These are phyloP conservation scores for Lacerta bilineata DNA, from an alignment of 2,797 vertebrate species.

Conservation along the genomic window DNA sequence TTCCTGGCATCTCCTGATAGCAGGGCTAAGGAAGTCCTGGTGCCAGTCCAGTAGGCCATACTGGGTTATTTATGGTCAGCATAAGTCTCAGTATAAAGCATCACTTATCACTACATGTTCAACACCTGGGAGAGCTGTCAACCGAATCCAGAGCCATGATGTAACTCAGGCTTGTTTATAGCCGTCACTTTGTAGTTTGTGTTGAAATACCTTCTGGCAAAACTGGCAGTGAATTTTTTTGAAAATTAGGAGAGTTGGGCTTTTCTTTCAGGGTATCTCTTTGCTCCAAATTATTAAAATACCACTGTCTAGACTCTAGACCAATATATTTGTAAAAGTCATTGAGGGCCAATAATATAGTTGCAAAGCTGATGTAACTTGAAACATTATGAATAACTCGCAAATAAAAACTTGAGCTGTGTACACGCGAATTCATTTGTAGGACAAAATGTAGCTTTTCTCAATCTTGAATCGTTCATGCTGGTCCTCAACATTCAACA, in stretches of 20 bases:
- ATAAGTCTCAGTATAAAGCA: not conserved
- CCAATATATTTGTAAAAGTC: not conserved
- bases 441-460: too few species aligned
- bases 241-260: not conserved
- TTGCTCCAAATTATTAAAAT: not conserved
- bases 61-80: not conserved
- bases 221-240: not conserved
- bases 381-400: conserved; percentile 1
- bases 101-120: not conserved
- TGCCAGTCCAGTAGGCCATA: not conserved
- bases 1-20: not conserved
- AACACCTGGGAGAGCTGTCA: too few species aligned
- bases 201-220: not conserved
- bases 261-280: not conserved
- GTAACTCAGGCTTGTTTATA: not conserved
- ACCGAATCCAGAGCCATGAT: not conserved
- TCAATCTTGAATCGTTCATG: too few species aligned
- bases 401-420: not conserved
- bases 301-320: not conserved
- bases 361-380: not conserved
- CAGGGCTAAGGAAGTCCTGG: not conserved
- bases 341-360: not conserved
- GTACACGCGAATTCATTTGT: too few species aligned
- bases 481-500: too few species aligned
- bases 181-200: not conserved